Conservation (phyloP, 1,140 invertebrate genomes). For the Branchinecta lynchi region DNA sequence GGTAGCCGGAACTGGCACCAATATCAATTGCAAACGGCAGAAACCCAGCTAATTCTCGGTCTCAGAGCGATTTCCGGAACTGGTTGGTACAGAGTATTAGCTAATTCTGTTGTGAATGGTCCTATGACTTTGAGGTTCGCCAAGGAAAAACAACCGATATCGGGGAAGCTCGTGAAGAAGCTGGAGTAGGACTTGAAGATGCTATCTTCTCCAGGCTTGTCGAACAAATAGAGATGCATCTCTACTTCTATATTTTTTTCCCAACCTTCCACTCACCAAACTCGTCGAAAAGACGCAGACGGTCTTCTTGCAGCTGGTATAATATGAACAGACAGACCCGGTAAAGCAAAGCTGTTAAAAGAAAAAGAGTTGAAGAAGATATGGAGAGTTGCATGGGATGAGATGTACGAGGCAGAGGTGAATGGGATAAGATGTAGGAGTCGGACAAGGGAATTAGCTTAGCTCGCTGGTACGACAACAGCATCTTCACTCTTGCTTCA, state of each 20-base stretch:
- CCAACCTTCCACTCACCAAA: slow-evolving; percentile 29
- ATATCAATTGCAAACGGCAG: no score
- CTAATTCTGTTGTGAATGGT: no score
- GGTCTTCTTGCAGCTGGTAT: slow-evolving; percentile 30
- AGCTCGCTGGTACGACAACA: slow-evolving; percentile 32
- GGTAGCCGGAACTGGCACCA: no score
- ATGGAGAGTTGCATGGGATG: slow-evolving; percentile 29
- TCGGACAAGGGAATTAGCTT: no score
- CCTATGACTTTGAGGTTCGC: slow-evolving; percentile 27
- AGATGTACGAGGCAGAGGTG: slow-evolving; percentile 28
- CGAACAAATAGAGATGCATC: slow-evolving; percentile 20
- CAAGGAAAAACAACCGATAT: slow-evolving; percentile 26
- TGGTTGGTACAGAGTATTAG: no score
- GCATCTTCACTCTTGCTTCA: slow-evolving; percentile 29
- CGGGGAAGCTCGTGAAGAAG: slow-evolving; percentile 18
- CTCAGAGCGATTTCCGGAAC: no score
- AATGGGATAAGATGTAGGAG: slow-evolving; percentile 23
- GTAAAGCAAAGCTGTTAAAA: slow-evolving; percentile 27
- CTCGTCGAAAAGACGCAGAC: no score
- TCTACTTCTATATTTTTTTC: slow-evolving; percentile 22
- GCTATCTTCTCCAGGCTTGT: slow-evolving; percentile 24
- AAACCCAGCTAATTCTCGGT: no score
- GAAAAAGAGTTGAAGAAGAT: no score
- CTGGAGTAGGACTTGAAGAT: slow-evolving; percentile 23
- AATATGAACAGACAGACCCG: slow-evolving; percentile 29